Evolutionary conservation across 2,888 invertebrate species (phyloP).

Genomic region (Cenopis cana): DNA sequence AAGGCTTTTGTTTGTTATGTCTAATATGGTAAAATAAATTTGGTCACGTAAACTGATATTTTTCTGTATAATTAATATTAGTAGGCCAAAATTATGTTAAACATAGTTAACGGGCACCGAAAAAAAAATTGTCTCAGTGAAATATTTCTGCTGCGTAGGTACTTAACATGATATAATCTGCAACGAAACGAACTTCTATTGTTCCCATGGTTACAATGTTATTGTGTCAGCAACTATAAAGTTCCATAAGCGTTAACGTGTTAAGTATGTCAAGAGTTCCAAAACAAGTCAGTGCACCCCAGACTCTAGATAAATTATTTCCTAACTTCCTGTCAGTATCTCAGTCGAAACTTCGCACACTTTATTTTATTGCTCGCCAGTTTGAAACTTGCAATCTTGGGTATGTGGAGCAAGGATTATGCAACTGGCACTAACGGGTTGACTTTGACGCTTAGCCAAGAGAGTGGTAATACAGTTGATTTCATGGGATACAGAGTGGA

Average conservation of each 20-base stretch:
- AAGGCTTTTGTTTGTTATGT: too few species aligned
- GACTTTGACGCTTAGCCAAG: constrained; percentile 19
- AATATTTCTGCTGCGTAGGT: too few species aligned
- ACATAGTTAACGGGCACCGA: too few species aligned
- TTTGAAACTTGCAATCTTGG: constrained; percentile 32
- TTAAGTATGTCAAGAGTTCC: constrained; percentile 8
- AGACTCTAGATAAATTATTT: constrained; percentile 26
- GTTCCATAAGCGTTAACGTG: neutral
- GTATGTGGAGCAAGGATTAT: constrained; percentile 31
- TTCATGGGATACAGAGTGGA: neutral
- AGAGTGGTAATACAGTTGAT: neutral
- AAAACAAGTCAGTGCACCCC: constrained; percentile 18
- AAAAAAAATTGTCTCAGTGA: too few species aligned
- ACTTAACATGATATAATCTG: too few species aligned
- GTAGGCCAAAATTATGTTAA: too few species aligned
- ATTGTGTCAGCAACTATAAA: neutral
- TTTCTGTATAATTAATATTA: too few species aligned
- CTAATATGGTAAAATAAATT: too few species aligned
- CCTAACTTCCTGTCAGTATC: constrained; percentile 35
- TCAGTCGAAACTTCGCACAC: constrained; percentile 32
- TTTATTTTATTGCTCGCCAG: constrained; percentile 38
- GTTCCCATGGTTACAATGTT: neutral
- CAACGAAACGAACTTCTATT: neutral
- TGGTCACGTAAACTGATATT: too few species aligned
- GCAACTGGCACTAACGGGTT: constrained; percentile 10